These are phyloP conservation scores for Phainopepla nitens DNA, from an alignment of 2,113 vertebrate genomes.

Conservation along the genomic window DNA sequence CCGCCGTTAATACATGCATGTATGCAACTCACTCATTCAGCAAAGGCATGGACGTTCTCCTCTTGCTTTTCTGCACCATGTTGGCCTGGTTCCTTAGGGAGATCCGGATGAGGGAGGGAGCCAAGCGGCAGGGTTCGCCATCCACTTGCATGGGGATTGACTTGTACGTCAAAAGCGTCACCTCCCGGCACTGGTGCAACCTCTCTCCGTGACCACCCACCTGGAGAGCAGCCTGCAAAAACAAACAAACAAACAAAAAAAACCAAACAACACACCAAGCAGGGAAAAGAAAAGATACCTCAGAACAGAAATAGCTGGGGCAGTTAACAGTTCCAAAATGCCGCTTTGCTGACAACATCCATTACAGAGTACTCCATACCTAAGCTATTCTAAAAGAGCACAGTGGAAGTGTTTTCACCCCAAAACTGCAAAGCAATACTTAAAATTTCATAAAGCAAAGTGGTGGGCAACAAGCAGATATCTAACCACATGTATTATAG, in stretches of 20 bases:
- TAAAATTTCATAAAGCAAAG: background rate
- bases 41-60: constrained; percentile 82
- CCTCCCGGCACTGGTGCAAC: constrained; percentile 81
- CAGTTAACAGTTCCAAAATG: background rate
- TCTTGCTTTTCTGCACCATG: constrained; percentile 85
- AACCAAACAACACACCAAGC: background rate
- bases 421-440: background rate
- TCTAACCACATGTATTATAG: background rate
- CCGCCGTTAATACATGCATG: background rate
- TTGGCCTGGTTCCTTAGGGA: constrained; percentile 82
- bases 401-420: background rate
- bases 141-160: constrained; percentile 85
- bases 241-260: too few relatives aligned
- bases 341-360: background rate
- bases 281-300: background rate
- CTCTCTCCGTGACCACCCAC: constrained; percentile 81
- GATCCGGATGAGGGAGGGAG: constrained; percentile 78
- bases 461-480: background rate
- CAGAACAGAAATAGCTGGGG: background rate
- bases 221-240: constrained; percentile 77
- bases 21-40: constrained; percentile 80
- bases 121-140: constrained; percentile 77
- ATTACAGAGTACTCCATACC: fast-evolving
- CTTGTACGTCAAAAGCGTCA: constrained; percentile 78
- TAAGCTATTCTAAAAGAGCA: background rate